Evolutionary conservation across 2,888 invertebrate genomes (phyloP).

Genomic region (Dryobotodes eremita): DNA sequence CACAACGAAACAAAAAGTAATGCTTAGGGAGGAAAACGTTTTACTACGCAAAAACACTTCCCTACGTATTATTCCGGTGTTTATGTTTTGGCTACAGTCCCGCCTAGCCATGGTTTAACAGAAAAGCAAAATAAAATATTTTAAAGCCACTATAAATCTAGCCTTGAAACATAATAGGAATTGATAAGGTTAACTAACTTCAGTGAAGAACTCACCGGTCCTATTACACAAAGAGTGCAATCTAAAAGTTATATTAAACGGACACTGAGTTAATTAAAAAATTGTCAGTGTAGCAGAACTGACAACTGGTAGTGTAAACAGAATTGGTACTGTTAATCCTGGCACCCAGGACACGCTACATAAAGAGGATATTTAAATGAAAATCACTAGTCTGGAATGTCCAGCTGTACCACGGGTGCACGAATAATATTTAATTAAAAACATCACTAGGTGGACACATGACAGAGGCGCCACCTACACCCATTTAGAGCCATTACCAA

Average conservation of each 20-base stretch:
- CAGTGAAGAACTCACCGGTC: background rate
- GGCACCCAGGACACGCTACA: background rate
- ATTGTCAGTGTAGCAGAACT: slow-evolving; percentile 4
- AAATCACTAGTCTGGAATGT: slow-evolving; percentile 1
- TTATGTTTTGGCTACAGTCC: slow-evolving; percentile 24
- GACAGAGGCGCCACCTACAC: slow-evolving; percentile 34
- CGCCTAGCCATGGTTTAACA: background rate
- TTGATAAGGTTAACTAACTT: slow-evolving; percentile 1
- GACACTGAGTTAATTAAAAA: slow-evolving; percentile 35
- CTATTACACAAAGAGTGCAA: slow-evolving; percentile 11
- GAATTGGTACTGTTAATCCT: slow-evolving; percentile 8
- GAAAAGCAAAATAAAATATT: slow-evolving; percentile 5
- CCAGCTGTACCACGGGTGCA: background rate
- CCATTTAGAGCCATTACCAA: slow-evolving; percentile 41
- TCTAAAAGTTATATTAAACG: slow-evolving; percentile 36
- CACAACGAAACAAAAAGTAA: slow-evolving; percentile 69
- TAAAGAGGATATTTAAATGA: background rate
- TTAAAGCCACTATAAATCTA: background rate
- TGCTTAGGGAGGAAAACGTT: slow-evolving; percentile 66
- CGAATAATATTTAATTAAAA: slow-evolving; percentile 7
- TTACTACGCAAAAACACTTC: slow-evolving; percentile 63
- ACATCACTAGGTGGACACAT: slow-evolving; percentile 15
- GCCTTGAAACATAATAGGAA: background rate
- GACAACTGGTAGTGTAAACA: background rate
- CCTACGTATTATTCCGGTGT: slow-evolving; percentile 42